Evolutionary conservation across 2,113 vertebrate species (phyloP).

Genomic region (Paramormyrops kingsleyae): DNA sequence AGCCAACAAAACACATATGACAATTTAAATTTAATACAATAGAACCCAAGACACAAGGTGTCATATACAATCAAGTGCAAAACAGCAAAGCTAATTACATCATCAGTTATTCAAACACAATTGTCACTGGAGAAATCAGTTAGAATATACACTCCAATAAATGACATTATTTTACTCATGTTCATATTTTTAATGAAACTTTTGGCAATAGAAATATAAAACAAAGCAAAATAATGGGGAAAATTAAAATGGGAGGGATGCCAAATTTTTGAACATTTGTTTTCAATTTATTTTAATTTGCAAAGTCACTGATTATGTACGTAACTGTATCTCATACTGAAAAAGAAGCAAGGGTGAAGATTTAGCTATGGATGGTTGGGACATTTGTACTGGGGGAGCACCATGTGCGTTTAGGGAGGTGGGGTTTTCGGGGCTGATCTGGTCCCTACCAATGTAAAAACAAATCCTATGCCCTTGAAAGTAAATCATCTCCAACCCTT

Average conservation of each 20-base stretch:
- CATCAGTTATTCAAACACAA: neutral
- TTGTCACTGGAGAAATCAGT: neutral
- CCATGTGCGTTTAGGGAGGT: neutral
- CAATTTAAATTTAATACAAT: neutral
- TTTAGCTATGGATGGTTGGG: neutral
- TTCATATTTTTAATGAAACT: neutral
- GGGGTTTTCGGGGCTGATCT: neutral
- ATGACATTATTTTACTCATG: neutral
- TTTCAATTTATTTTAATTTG: neutral
- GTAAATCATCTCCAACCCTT: neutral
- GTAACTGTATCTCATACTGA: neutral
- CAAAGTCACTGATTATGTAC: neutral
- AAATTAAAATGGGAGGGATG: neutral
- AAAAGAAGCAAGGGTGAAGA: neutral
- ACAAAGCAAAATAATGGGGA: neutral
- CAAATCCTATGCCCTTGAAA: neutral
- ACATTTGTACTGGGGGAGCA: neutral
- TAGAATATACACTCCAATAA: neutral
- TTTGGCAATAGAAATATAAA: neutral
- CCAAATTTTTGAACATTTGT: neutral
- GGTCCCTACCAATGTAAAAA: neutral
- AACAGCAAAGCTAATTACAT: neutral
- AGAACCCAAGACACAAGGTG: neutral
- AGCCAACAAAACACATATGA: neutral
- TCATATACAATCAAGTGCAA: neutral